phyloP scores from a whole-genome alignment of 2,888 invertebrate genomes.

The Cynaeus angustus region DNA sequence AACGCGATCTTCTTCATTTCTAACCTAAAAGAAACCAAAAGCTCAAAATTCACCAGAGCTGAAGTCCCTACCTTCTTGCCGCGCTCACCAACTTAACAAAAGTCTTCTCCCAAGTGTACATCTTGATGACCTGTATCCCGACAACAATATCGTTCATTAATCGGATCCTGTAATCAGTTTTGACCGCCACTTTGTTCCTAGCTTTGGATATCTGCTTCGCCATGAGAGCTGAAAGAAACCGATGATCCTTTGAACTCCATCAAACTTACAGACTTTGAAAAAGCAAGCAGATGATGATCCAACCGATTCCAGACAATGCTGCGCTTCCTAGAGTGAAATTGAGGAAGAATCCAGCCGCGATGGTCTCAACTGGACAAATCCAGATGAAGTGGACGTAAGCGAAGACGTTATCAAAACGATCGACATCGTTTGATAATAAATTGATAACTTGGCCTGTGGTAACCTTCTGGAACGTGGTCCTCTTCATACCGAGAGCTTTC shows the following conservation, averaged over 20 bases:
- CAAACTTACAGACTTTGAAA: constrained; percentile 68
- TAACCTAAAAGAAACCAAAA: constrained; percentile 75
- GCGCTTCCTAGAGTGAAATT: constrained; percentile 76
- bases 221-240: constrained; percentile 58
- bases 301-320: constrained; percentile 74
- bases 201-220: constrained; percentile 65
- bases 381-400: constrained; percentile 87
- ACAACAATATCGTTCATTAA: constrained; percentile 73
- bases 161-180: constrained; percentile 78
- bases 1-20: constrained; percentile 81
- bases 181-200: constrained; percentile 68
- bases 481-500: constrained; percentile 81
- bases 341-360: constrained; percentile 79
- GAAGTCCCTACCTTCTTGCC: constrained; percentile 60
- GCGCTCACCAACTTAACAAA: constrained; percentile 75
- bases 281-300: constrained; percentile 72
- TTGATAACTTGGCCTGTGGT: constrained; percentile 77
- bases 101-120: constrained; percentile 75
- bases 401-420: constrained; percentile 86
- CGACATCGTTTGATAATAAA: constrained; percentile 88
- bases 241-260: not conserved
- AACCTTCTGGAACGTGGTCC: constrained; percentile 88
- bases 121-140: constrained; percentile 27
- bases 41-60: too few relatives aligned
- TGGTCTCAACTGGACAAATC: constrained; percentile 85